phyloP scores from a whole-genome alignment of 92 coral and sea anemone species.

The Epizoanthus ramosus region DNA sequence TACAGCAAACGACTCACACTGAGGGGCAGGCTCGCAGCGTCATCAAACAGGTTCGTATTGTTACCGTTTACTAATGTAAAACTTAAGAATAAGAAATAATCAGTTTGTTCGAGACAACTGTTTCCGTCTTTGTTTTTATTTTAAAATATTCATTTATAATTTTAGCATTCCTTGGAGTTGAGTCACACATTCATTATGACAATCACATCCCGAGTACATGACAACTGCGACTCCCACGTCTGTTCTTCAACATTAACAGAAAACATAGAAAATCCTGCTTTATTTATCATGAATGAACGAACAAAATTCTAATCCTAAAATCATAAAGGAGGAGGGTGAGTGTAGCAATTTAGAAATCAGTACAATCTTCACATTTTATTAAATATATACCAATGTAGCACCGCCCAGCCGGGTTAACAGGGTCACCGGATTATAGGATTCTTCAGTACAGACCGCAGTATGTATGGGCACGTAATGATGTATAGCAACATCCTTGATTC shows the following conservation, averaged over 20 bases:
- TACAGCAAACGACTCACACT: constrained; percentile 42
- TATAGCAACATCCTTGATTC: too few species aligned
- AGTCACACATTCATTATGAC: background rate
- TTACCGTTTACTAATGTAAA: background rate
- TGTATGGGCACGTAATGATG: too few species aligned
- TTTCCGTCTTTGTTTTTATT: background rate
- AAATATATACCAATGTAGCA: too few species aligned
- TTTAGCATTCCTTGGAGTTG: too few species aligned
- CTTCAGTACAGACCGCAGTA: too few species aligned
- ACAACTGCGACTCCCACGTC: background rate
- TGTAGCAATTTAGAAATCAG: too few species aligned
- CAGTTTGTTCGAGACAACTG: background rate
- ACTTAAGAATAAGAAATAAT: background rate
- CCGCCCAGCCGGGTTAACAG: too few species aligned
- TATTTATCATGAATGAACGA: background rate
- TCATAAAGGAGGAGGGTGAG: background rate
- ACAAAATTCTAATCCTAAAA: background rate
- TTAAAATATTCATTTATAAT: too few species aligned
- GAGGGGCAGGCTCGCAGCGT: constrained; percentile 52
- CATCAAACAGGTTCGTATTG: constrained; percentile 38
- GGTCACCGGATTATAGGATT: too few species aligned
- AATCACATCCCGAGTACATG: too few species aligned
- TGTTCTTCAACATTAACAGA: background rate
- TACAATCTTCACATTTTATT: too few species aligned
- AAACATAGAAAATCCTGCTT: background rate